Evolutionary conservation across 2,113 vertebrate genomes (phyloP).

Genomic region (Chinchilla lanigera): DNA sequence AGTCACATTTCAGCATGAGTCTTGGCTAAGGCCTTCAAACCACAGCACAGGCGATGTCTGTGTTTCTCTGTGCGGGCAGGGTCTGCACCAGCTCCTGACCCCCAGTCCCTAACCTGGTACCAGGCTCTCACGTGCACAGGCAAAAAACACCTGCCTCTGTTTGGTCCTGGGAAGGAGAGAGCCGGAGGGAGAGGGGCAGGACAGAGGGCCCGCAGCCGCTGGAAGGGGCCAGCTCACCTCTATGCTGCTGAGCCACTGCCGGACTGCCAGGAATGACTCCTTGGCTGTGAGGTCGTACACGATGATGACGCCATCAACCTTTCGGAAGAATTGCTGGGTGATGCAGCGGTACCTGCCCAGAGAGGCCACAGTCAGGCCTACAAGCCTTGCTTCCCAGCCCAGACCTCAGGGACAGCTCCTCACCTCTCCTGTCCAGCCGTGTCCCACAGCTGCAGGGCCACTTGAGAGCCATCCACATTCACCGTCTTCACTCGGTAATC

Average conservation of each 20-base stretch:
- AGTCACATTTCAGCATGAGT: background rate
- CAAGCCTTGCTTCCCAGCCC: background rate
- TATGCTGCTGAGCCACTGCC: conserved; percentile 92
- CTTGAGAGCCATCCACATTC: conserved; percentile 88
- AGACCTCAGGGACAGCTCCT: conserved; percentile 28
- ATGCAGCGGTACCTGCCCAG: conserved; percentile 92
- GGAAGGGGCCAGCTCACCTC: conserved; percentile 86
- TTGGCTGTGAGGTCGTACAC: conserved; percentile 94
- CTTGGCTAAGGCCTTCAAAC: too few species aligned
- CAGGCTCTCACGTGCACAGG: background rate
- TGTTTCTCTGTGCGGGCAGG: background rate
- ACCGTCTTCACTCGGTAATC: conserved; percentile 95
- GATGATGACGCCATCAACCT: conserved; percentile 94
- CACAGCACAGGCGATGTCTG: background rate
- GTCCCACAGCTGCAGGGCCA: conserved; percentile 96
- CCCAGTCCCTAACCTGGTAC: background rate
- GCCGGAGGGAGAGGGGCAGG: background rate
- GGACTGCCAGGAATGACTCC: conserved; percentile 91
- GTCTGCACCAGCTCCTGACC: background rate
- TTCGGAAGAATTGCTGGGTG: conserved; percentile 97
- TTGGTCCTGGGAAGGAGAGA: background rate
- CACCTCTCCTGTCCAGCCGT: conserved; percentile 96
- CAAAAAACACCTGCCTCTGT: accelerated
- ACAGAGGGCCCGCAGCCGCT: accelerated
- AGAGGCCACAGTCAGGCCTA: background rate